Conservation (phyloP, 2,888 invertebrate species). For the Machimus rusticus region DNA sequence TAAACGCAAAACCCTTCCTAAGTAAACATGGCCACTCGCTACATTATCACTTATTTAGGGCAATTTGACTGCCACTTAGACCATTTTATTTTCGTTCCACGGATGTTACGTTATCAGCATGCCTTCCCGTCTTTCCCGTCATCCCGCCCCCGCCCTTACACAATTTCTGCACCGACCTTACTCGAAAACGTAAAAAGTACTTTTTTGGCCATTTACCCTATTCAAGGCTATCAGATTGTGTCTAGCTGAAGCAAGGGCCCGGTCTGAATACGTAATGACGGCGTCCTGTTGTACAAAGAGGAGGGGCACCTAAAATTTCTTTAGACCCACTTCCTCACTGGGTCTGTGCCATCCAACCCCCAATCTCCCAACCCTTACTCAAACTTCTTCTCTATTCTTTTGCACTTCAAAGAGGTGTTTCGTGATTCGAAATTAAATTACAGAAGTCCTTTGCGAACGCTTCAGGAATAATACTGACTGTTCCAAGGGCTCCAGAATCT, state of each 20-base stretch:
- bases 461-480: background rate
- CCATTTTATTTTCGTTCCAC: conserved; percentile 17
- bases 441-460: conserved; percentile 20
- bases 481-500: background rate
- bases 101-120: conserved; percentile 29
- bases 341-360: background rate
- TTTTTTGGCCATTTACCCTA: conserved; percentile 35
- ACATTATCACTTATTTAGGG: conserved; percentile 38
- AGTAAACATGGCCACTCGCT: background rate
- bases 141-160: background rate
- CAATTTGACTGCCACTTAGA: conserved; percentile 28
- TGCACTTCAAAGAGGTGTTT: conserved; percentile 32
- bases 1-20: conserved; percentile 3
- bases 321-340: background rate
- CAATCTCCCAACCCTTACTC: background rate
- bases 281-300: background rate
- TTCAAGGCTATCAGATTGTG: conserved; percentile 36
- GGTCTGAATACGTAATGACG: conserved; percentile 31
- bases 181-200: conserved; percentile 21
- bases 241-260: conserved; percentile 10
- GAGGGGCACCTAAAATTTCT: background rate
- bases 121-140: background rate
- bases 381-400: conserved; percentile 9
- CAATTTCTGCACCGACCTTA: background rate
- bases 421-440: conserved; percentile 37